Evolutionary conservation across 2,888 invertebrate species (phyloP).

Genomic region (Isotomurus palustris): DNA sequence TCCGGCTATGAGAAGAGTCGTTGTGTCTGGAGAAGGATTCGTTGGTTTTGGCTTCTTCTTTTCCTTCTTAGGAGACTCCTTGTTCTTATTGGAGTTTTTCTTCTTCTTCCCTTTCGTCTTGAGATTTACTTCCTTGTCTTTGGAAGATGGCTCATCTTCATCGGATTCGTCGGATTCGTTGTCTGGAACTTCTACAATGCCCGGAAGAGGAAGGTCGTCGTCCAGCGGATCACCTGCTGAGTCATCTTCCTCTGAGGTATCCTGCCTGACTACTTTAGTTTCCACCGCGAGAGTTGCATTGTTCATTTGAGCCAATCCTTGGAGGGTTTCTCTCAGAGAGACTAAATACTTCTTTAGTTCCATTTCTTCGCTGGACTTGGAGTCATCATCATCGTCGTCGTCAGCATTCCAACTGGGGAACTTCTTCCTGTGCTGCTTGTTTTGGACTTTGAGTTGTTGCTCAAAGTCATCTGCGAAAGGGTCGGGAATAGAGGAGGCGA

Average conservation of each 20-base stretch:
- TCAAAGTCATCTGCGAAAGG: not conserved
- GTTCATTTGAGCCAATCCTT: constrained; percentile 28
- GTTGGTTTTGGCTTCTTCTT: constrained; percentile 4
- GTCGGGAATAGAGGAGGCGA: not conserved
- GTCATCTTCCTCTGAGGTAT: not conserved
- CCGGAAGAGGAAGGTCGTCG: not conserved
- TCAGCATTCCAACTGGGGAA: not conserved
- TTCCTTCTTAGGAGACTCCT: constrained; percentile 2
- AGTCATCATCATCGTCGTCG: not conserved
- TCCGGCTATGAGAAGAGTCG: not conserved
- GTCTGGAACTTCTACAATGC: not conserved
- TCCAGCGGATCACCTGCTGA: constrained; percentile 8
- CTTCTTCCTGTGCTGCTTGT: not conserved
- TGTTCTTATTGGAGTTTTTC: not conserved
- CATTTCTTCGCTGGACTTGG: constrained; percentile 2
- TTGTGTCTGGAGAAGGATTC: no score
- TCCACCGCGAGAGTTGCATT: constrained; percentile 21
- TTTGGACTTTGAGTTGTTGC: not conserved
- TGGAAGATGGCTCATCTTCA: not conserved
- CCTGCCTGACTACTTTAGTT: constrained; percentile 5
- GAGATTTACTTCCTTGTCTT: constrained; percentile 3
- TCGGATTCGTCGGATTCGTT: constrained; percentile 11
- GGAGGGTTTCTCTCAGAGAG: constrained; percentile 22
- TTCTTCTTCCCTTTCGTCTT: not conserved
- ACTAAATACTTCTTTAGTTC: constrained; percentile 17